Evolutionary conservation across 2,797 vertebrate genomes (phyloP), one percentile per base, ranked within the genome.

Genomic region (Hypotaenidia philippensis): DNA sequence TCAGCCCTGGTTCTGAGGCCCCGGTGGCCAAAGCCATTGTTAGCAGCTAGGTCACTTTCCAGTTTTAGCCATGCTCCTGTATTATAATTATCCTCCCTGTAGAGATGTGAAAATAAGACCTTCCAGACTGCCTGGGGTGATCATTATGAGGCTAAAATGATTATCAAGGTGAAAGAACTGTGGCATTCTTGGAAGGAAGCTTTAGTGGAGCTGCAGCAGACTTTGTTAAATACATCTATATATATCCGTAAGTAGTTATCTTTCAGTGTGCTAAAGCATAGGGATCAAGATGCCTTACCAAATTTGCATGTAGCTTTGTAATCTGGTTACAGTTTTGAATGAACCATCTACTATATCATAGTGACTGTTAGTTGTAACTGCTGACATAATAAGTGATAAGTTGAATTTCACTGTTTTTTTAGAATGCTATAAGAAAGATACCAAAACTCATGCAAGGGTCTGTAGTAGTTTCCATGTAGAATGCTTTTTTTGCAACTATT

Each of bases 11-110:
- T 53, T 79, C 0, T 3, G 74, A 27, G 75, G 77, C 36, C 56
- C 36, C 4, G 4, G 36, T 68, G 44, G 69, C 60, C 75, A 74
- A 66, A 89, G 81, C 87, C 78, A 21, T 80, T 83, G 87, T 89
- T 91, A 91, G 82, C 76, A 78, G 91, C 53, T 91, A 80, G 61
- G 57, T 96, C 94, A 92, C 61, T 87, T 96, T 94, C 95, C 84
- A 71, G 7, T 92, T 97, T 92, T 93, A 95, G 91, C 74, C 10
- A 4, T 0, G 0, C 44, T 93, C 59, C 84, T 72, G 29, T 78
- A 75, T 91, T 86, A 25, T 96, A 96, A 96, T 94, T 96, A 93
- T 94, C 79, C 40, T 89, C 15, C 65, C 59, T 21, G 71, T 31
- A 68, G 61, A 66, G 72, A 83, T 60, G 79, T 64, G 90, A 64